Conservation (phyloP, 2,888 invertebrate genomes). For the Panzeria rudis region DNA sequence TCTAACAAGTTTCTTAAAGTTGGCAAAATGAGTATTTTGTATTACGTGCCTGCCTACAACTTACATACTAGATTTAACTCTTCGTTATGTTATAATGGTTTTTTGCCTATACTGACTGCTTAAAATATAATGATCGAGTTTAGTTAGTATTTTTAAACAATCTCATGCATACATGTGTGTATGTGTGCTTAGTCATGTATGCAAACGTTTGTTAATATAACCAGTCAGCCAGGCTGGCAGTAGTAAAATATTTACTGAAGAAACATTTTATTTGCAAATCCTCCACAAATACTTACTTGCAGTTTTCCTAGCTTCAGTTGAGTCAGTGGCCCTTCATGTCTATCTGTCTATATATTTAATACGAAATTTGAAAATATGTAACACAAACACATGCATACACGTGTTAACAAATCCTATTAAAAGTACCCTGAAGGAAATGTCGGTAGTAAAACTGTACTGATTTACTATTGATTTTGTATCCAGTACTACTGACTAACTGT, state of each 20-base stretch:
- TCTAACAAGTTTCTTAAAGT: not conserved
- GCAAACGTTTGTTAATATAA: not conserved
- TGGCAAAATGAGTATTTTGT: not conserved
- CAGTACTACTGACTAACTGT: no score
- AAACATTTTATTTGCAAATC: slow-evolving; percentile 39
- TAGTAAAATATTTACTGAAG: slow-evolving; percentile 47
- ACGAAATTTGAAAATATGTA: slow-evolving; percentile 1
- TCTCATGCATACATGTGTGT: not conserved
- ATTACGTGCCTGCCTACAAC: not conserved
- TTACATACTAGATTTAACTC: slow-evolving; percentile 2
- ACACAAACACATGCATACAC: not conserved
- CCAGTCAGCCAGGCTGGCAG: slow-evolving; percentile 26
- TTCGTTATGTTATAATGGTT: not conserved
- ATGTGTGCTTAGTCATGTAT: not conserved
- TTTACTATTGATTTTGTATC: no score
- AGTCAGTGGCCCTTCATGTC: not conserved
- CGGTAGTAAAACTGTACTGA: no score
- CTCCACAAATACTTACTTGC: slow-evolving; percentile 25
- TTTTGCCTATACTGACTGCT: slow-evolving; percentile 3
- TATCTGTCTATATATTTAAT: not conserved
- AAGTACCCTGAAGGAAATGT: no score
- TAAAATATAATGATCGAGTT: slow-evolving; percentile 28
- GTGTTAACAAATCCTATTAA: slow-evolving; percentile 14
- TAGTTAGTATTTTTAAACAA: not conserved
- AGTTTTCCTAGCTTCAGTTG: slow-evolving; percentile 24